Base-by-base conservation (phyloP, 2,113 vertebrate genomes). In the Chamaetylas fuelleborni region DNA sequence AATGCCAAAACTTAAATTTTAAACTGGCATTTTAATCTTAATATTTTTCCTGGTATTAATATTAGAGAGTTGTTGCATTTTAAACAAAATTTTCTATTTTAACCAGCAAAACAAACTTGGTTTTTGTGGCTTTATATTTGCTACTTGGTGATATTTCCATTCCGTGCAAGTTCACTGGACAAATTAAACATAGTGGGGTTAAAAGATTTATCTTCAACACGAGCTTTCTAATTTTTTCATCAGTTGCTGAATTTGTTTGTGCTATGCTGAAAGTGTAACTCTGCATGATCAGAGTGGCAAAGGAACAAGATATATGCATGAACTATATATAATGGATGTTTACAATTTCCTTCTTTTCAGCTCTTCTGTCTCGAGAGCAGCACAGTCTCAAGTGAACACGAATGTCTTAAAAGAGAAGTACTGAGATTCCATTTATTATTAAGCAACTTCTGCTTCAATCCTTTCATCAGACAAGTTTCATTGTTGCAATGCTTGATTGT, bases 371-470 rank as follows among this genome's bases (percentile, higher is more conserved):
- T 42, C 20, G 31, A 95, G 91, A 92, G 88, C 64, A 61, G 40
- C 33, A n/a, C n/a, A 53, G 65, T 51, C 89, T 91, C 91, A 71
- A 91, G 73, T 70, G 74, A 85, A 82, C 90, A 62, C 7, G 7
- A 87, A 54, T 57, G 61, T n/a, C 70, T 69, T 43, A 80, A 57
- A 71, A 91, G 77, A 20, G 77, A 86, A 86, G 70, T 16, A 54
- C 58, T 50, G 73, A 91, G 29, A 80, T 69, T 69, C 66, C 13
- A 54, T 95, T 79, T 54, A 91, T 91, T 95, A 95, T 93, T 92
- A 69, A 95, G 33, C 62, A 91, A 20, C 33, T 31, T 80, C 57
- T 91, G 84, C 65, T 79, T 53, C 50, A 12, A 45, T 76, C 62
- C 90, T 93, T 89, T 93, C 24, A 81, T 57, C 78, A 88, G 71